Percentiles rank a stretch among this genome's conserved stretches.
These are phyloP conservation scores for Myotis pilosus DNA, from an alignment of 2,797 vertebrate species.

Conservation along the genomic window DNA sequence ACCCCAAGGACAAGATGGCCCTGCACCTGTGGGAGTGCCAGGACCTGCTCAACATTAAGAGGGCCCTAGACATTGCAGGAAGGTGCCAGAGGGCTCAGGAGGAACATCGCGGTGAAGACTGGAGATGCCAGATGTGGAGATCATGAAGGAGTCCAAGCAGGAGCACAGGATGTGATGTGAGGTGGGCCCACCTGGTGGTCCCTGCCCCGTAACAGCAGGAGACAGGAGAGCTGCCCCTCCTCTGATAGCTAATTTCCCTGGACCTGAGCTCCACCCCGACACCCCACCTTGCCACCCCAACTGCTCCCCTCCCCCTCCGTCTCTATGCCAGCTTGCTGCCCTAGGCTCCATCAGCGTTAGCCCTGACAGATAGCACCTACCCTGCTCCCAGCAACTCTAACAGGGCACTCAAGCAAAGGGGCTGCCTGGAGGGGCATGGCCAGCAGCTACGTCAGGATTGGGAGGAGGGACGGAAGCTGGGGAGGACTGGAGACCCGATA, in stretches of 20 bases:
- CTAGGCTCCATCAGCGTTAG: background rate
- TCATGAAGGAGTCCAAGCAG: slow-evolving; percentile 92
- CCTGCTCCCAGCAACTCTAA: background rate
- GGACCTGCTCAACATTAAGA: background rate
- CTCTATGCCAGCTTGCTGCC: background rate
- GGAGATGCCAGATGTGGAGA: slow-evolving; percentile 93
- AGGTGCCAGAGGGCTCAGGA: slow-evolving; percentile 83
- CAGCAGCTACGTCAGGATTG: slow-evolving; percentile 9
- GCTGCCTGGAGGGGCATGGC: background rate
- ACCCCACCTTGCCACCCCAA: accelerated
- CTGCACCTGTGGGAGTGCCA: background rate
- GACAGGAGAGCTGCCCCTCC: background rate
- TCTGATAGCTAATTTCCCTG: background rate
- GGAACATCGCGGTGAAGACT: slow-evolving; percentile 92
- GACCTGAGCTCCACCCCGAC: background rate
- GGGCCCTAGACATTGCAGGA: background rate
- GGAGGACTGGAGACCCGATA: background rate
- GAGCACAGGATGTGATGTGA: slow-evolving; percentile 87
- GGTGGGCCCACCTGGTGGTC: background rate
- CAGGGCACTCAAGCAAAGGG: background rate
- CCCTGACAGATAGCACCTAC: background rate
- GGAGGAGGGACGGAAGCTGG: slow-evolving; percentile 9
- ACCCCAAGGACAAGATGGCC: background rate
- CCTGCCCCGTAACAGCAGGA: background rate
- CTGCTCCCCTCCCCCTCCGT: background rate